phyloP scores from a whole-genome alignment of 2,888 invertebrate genomes.

The Drosophila meridiana region DNA sequence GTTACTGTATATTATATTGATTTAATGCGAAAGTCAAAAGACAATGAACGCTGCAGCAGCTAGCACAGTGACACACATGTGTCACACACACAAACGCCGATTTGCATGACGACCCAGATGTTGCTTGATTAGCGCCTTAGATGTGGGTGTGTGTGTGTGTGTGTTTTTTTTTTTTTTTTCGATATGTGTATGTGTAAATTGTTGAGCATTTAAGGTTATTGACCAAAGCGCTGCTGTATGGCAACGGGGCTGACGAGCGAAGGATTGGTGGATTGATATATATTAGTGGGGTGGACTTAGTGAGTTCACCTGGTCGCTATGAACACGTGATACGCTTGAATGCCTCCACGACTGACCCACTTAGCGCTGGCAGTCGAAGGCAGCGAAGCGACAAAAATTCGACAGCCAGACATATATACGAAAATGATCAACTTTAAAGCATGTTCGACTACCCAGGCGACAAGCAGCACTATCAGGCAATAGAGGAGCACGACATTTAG shows the following conservation, averaged over 20 bases:
- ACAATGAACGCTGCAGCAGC: conserved; percentile 30
- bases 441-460: background rate
- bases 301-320: background rate
- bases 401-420: conserved; percentile 11
- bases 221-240: conserved; percentile 56
- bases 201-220: conserved; percentile 78
- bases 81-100: background rate
- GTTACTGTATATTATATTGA: conserved; percentile 54
- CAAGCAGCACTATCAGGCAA: background rate
- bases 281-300: background rate
- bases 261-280: background rate
- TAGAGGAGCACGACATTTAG: background rate
- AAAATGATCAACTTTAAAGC: background rate
- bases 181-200: conserved; percentile 48
- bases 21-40: conserved; percentile 48
- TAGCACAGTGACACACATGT: conserved; percentile 55
- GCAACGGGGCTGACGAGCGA: background rate
- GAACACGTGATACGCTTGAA: conserved; percentile 49
- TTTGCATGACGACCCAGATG: conserved; percentile 21
- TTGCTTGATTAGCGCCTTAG: conserved; percentile 62
- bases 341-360: conserved; percentile 50
- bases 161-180: conserved; percentile 3
- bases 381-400: conserved; percentile 59
- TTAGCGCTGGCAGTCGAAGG: conserved; percentile 12
- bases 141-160: conserved; percentile 5